A percentile compares a stretch with the other conserved stretches of the same genome.
phyloP scores from a whole-genome alignment of 1,140 invertebrate species.

The Delia radicum region DNA sequence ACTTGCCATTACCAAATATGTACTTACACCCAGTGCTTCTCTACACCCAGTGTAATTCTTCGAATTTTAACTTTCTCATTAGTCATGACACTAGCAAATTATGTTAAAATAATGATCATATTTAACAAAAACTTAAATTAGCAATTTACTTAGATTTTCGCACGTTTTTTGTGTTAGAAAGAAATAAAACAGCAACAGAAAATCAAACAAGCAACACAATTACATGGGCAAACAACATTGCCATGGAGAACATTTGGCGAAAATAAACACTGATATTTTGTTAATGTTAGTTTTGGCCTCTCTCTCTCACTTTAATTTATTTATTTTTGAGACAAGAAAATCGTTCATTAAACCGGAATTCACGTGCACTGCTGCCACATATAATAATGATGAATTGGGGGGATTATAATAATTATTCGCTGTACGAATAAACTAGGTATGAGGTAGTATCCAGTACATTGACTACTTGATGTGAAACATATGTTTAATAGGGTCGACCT shows the following conservation, averaged over 20 bases:
- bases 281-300: neutral
- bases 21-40: too few species aligned
- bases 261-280: neutral
- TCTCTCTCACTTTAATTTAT: slow-evolving; percentile 1
- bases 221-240: slow-evolving; percentile 7
- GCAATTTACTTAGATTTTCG: slow-evolving; percentile 14
- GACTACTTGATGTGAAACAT: neutral
- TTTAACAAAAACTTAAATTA: neutral
- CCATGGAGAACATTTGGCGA: neutral
- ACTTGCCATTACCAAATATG: too few species aligned
- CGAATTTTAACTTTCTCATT: neutral
- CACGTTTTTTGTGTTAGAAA: slow-evolving; percentile 13
- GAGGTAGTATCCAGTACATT: neutral
- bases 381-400: slow-evolving; percentile 17
- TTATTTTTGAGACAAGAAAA: slow-evolving; percentile 11
- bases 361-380: slow-evolving; percentile 15
- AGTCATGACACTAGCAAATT: slow-evolving; percentile 13
- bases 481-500: too few species aligned
- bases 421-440: neutral
- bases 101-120: slow-evolving; percentile 13
- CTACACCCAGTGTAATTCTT: too few species aligned
- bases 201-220: neutral
- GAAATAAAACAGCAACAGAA: neutral
- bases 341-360: slow-evolving; percentile 9
- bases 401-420: slow-evolving; percentile 9